Conservation (phyloP, 1,140 invertebrate genomes). For the Formica exsecta region DNA sequence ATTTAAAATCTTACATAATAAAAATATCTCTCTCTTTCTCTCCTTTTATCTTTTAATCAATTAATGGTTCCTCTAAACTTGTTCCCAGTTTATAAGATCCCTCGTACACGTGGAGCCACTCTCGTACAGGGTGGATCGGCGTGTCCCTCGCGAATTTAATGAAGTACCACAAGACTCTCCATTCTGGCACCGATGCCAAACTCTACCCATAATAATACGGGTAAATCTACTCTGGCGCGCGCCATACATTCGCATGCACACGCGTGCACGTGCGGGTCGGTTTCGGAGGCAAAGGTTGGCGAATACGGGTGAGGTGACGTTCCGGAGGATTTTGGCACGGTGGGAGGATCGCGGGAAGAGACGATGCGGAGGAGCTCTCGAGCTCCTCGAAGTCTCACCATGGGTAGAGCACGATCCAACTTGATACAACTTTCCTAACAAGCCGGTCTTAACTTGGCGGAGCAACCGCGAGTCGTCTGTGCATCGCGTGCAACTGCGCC, state of each 20-base stretch:
- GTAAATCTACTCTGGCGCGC: conserved; percentile 40
- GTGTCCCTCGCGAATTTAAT: conserved; percentile 61
- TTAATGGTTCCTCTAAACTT: conserved; percentile 13
- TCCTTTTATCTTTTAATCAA: conserved; percentile 1
- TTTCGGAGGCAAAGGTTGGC: background rate
- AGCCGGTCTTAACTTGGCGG: conserved; percentile 74
- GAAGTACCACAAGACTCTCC: conserved; percentile 41
- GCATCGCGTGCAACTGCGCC: conserved; percentile 66
- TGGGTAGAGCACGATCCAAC: conserved; percentile 71
- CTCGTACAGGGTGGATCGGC: conserved; percentile 29
- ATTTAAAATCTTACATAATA: background rate
- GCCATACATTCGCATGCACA: background rate
- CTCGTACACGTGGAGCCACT: background rate
- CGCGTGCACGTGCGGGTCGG: conserved; percentile 1
- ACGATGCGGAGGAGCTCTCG: conserved; percentile 25
- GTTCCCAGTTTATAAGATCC: background rate
- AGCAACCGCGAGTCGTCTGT: conserved; percentile 71
- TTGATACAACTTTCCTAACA: conserved; percentile 79
- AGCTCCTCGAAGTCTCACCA: conserved; percentile 45
- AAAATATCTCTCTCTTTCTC: conserved; percentile 3
- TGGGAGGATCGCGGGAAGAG: background rate
- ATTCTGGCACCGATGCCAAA: conserved; percentile 58
- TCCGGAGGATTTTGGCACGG: conserved; percentile 26
- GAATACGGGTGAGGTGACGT: conserved; percentile 53
- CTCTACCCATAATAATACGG: conserved; percentile 57